Conservation (phyloP, 1,140 invertebrate species). For the Tetragonula clypearis region DNA sequence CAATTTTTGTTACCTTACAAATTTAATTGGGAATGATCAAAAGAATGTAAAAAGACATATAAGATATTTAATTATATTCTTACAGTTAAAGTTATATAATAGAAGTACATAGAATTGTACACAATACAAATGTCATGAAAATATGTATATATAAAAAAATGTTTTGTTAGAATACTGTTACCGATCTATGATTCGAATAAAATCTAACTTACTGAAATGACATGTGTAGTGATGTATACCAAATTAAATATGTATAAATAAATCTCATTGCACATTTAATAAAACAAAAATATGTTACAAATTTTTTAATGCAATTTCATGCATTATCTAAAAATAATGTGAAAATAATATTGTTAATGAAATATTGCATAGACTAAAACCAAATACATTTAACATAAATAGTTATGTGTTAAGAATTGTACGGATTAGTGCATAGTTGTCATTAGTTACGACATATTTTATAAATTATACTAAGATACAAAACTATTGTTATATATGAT, state of each 20-base stretch:
- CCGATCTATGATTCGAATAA: constrained; percentile 9
- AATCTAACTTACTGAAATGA: constrained; percentile 7
- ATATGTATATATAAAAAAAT: constrained; percentile 44
- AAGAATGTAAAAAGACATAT: constrained; percentile 13
- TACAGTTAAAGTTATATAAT: constrained; percentile 59
- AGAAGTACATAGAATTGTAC: constrained; percentile 35
- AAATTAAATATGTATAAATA: background rate
- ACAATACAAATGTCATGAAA: constrained; percentile 46
- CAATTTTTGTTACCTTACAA: background rate
- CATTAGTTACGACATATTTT: constrained; percentile 1
- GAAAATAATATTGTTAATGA: background rate
- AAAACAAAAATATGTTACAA: background rate
- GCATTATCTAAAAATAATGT: background rate
- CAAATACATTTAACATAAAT: constrained; percentile 6
- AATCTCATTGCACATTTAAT: constrained; percentile 5
- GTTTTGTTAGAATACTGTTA: constrained; percentile 22
- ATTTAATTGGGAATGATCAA: constrained; percentile 13
- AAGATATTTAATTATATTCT: constrained; percentile 36
- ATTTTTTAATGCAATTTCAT: constrained; percentile 17
- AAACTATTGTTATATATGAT: constrained; percentile 5
- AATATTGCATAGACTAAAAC: background rate
- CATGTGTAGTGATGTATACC: background rate
- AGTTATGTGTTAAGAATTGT: constrained; percentile 24
- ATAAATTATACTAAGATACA: constrained; percentile 30
- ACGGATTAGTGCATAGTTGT: constrained; percentile 21